Base-by-base conservation (phyloP, 2,797 vertebrate genomes). In the Merluccius polli region DNA sequence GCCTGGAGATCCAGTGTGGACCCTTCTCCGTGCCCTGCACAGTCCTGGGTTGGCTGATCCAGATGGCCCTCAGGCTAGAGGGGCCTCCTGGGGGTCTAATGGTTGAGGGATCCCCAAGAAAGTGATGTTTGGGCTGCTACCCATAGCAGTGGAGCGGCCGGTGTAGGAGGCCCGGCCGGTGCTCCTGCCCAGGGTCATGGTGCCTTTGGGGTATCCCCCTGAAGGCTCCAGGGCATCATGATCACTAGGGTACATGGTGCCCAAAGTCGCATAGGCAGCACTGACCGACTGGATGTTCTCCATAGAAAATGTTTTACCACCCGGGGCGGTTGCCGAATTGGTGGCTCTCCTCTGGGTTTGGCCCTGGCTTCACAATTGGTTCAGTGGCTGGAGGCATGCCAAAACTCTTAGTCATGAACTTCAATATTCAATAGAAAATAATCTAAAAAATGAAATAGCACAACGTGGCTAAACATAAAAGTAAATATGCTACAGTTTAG, bases 221-320 rank as follows among this genome's bases (percentile, higher is more conserved):
- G 96, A 95, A 75, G 94, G 93, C 44, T 89, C 88, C 73, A 97
- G 90, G 15, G 94, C 92, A n/a, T n/a, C 52, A 10, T 59, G n/a
- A 5, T 59, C 52, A 59, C 52, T 59, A 21, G 52, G n/a, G 52
- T 98, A 98, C 93, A 96, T 96, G 79, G 96, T 95, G 84, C 96
- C 96, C 78, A 97, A 96, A 0, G 97, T 96, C 83, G 97, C 96
- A 90, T 98, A 99, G 88, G 96, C 97, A 76, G 97, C 97, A 70
- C 97, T 99, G 82, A 98, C 91, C 75, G 97, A 99, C 92, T 99
- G 97, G 88, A 98, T 97, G 81, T 99, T 99, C 91, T 99, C 97
- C 97, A 99, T 98, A 0, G 97, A 99, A 35, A 98, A 78, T 0
- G 97, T 98, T 93, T 98, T 98, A 70, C 97, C 96, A 0, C 95